Conservation (phyloP, 1,140 invertebrate genomes). For the Leptinotarsa defecta region DNA sequence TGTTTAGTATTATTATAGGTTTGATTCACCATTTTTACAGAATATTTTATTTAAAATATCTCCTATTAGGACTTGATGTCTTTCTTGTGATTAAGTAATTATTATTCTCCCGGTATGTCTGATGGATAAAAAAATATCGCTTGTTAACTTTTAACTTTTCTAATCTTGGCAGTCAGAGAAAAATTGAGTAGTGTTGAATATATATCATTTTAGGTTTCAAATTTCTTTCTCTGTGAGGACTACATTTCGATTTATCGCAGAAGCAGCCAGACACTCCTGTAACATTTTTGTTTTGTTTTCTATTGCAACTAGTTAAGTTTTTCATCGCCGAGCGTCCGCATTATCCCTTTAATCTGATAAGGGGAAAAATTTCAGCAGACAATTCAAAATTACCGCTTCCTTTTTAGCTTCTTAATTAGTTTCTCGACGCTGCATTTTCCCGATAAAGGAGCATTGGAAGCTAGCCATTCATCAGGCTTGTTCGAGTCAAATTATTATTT, state of each 20-base stretch:
- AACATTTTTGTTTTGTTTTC: conserved; percentile 8
- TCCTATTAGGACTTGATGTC: too few relatives aligned
- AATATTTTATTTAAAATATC: too few relatives aligned
- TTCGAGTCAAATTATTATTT: conserved; percentile 29
- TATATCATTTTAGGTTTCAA: not conserved
- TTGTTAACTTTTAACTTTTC: too few relatives aligned
- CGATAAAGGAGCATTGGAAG: conserved; percentile 18
- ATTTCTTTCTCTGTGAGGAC: not conserved
- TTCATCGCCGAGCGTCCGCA: conserved; percentile 5
- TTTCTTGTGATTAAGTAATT: too few relatives aligned
- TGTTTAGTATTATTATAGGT: too few relatives aligned
- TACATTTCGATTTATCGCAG: not conserved
- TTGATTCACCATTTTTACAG: too few relatives aligned
- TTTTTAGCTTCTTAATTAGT: conserved; percentile 28
- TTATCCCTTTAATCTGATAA: conserved; percentile 19
- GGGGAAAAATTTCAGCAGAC: conserved; percentile 17
- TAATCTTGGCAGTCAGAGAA: too few relatives aligned
- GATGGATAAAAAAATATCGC: too few relatives aligned
- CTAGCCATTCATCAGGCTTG: not conserved
- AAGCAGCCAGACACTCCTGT: not conserved
- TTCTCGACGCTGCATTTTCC: conserved; percentile 23
- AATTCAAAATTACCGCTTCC: conserved; percentile 24
- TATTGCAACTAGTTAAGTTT: conserved; percentile 19
- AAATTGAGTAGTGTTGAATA: not conserved
- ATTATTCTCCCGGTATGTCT: too few relatives aligned